Conservation (phyloP, 2,113 vertebrate genomes). For the Meles meles region DNA sequence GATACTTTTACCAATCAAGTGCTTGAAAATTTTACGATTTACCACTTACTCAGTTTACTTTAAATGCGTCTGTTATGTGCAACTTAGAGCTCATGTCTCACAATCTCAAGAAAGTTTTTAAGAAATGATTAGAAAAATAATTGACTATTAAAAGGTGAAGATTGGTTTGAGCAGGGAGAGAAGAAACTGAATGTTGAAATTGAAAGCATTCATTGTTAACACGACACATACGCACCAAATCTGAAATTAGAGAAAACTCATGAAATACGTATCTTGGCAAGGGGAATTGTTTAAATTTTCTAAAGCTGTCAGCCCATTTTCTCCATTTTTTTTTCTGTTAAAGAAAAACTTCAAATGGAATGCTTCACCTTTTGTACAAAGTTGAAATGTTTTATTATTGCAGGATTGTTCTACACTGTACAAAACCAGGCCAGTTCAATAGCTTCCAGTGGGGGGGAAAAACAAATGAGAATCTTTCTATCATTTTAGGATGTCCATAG, state of each 20-base stretch:
- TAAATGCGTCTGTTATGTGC: not conserved
- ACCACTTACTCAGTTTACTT: constrained; percentile 11
- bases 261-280: constrained; percentile 67
- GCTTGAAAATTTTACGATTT: not conserved
- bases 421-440: constrained; percentile 38
- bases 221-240: constrained; percentile 46
- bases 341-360: constrained; percentile 59
- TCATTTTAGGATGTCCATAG: constrained; percentile 49
- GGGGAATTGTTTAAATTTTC: constrained; percentile 70
- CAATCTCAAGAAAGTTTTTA: constrained; percentile 31
- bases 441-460: not conserved
- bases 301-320: constrained; percentile 68
- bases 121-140: constrained; percentile 54
- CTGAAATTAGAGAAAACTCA: constrained; percentile 69
- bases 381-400: constrained; percentile 60
- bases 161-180: constrained; percentile 32
- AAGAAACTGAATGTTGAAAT: constrained; percentile 47
- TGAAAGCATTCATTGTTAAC: constrained; percentile 64
- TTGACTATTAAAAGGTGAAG: constrained; percentile 42
- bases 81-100: constrained; percentile 18
- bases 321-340: constrained; percentile 44
- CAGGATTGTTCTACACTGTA: constrained; percentile 56
- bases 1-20: not conserved
- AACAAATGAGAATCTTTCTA: constrained; percentile 54
- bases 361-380: constrained; percentile 65